These are phyloP conservation scores for Patiria pectinifera DNA, from an alignment of 53 echinoderm and acorn worm species.

Conservation along the genomic window DNA sequence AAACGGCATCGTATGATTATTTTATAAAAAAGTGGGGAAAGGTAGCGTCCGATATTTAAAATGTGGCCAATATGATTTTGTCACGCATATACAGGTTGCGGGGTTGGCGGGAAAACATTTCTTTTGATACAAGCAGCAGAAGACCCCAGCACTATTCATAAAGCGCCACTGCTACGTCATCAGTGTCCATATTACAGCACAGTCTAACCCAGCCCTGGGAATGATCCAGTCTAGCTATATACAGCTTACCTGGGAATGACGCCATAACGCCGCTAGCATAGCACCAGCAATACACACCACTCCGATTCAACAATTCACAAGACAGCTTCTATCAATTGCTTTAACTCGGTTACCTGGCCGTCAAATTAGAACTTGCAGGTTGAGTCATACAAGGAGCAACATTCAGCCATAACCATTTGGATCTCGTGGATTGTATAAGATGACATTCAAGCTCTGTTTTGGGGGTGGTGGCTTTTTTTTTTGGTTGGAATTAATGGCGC, in stretches of 20 bases:
- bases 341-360: constrained; percentile 7
- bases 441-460: background rate
- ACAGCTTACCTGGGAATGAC: constrained; percentile 59
- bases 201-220: constrained; percentile 19
- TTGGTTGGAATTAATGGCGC: background rate
- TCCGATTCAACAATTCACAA: background rate
- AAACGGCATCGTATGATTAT: too few relatives aligned
- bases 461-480: background rate
- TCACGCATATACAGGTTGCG: too few relatives aligned
- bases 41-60: too few relatives aligned
- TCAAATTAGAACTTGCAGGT: background rate
- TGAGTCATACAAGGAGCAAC: background rate
- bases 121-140: background rate
- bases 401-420: background rate
- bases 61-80: too few relatives aligned
- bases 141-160: background rate
- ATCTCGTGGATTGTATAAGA: background rate
- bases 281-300: background rate
- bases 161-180: background rate
- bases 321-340: constrained; percentile 17
- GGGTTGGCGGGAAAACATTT: background rate
- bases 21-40: too few relatives aligned
- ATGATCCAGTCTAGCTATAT: background rate
- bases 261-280: constrained; percentile 31
- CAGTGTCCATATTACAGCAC: background rate